Evolutionary conservation across 1,140 invertebrate species (phyloP).

Genomic region (Euglossa dilemma): DNA sequence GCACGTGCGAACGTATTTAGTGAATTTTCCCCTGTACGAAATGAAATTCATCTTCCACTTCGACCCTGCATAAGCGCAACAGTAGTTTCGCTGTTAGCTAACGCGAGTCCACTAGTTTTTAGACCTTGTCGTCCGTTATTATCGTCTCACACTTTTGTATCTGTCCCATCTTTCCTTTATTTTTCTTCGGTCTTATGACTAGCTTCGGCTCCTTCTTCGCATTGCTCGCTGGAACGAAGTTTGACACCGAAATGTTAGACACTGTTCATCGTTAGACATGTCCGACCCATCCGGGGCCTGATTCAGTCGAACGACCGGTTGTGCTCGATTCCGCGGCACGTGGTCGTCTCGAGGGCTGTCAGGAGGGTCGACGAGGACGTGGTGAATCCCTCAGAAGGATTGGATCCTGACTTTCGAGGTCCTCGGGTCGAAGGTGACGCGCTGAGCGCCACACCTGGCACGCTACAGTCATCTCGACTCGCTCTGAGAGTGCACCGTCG

Average conservation of each 20-base stretch:
- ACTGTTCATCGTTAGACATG: too few relatives aligned
- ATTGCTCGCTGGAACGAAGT: neutral
- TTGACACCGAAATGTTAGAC: conserved; percentile 51
- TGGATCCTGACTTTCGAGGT: conserved; percentile 58
- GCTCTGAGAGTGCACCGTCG: conserved; percentile 76
- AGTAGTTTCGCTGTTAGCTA: too few relatives aligned
- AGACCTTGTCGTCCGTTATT: neutral
- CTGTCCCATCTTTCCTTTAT: neutral
- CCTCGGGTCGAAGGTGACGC: conserved; percentile 68
- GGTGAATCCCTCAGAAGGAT: conserved; percentile 36
- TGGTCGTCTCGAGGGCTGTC: neutral
- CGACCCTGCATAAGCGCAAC: too few relatives aligned
- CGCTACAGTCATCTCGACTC: conserved; percentile 80
- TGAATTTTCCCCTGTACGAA: neutral
- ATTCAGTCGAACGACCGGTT: neutral
- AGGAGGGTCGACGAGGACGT: neutral
- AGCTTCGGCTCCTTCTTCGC: neutral
- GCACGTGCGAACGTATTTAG: conserved; percentile 11
- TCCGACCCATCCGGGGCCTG: neutral
- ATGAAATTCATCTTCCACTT: neutral
- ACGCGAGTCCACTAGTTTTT: too few relatives aligned
- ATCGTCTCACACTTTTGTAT: neutral
- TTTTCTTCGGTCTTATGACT: conserved; percentile 14
- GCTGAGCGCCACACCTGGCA: conserved; percentile 64
- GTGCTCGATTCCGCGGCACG: conserved; percentile 41